phyloP scores from a whole-genome alignment of 1,140 invertebrate genomes.

The Pemphigus obesinymphae region DNA sequence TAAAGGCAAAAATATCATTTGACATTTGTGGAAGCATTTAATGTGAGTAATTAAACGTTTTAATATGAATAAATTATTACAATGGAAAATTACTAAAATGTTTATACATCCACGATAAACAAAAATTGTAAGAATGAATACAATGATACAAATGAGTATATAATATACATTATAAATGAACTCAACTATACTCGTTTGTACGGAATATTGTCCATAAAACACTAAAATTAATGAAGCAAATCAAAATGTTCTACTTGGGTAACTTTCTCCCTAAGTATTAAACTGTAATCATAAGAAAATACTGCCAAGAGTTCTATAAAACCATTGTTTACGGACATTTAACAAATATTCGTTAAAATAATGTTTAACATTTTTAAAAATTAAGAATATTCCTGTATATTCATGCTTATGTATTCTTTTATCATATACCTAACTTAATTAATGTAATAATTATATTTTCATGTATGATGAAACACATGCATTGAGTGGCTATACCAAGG shows the following conservation, averaged over 20 bases:
- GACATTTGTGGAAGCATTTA: neutral
- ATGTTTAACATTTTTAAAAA: conserved; percentile 15
- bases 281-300: conserved; percentile 15
- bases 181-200: neutral
- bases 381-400: neutral
- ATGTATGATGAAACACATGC: too few relatives aligned
- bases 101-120: neutral
- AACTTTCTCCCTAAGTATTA: conserved; percentile 10
- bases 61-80: neutral
- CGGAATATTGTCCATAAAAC: neutral
- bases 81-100: neutral
- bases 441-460: neutral
- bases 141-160: neutral
- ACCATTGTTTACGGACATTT: conserved; percentile 24
- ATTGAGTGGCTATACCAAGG: too few relatives aligned
- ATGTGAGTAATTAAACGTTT: neutral
- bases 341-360: conserved; percentile 16
- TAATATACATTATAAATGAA: conserved; percentile 22
- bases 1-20: too few relatives aligned
- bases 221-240: conserved; percentile 20
- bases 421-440: neutral
- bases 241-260: conserved; percentile 2
- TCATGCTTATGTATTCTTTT: neutral
- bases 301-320: conserved; percentile 15
- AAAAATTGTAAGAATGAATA: neutral